phyloP scores from a whole-genome alignment of 2,888 invertebrate species.

The Ceratothoa steindachneri region DNA sequence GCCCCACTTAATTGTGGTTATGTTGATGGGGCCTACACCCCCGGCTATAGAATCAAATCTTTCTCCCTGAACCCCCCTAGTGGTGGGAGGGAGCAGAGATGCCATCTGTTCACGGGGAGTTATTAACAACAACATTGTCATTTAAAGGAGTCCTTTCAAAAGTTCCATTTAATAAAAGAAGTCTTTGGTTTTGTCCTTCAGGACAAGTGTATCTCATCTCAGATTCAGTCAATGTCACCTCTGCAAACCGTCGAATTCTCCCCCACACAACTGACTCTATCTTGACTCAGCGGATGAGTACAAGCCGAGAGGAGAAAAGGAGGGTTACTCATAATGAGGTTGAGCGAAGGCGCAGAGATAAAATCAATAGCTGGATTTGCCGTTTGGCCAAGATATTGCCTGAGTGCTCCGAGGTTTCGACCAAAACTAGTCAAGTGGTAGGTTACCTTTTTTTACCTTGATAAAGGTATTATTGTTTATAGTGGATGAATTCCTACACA shows the following conservation, averaged over 20 bases:
- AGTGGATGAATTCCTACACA: not conserved
- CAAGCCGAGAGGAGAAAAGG: conserved; percentile 54
- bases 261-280: not conserved
- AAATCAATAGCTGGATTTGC: conserved; percentile 95
- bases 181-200: not conserved
- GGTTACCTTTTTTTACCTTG: too few relatives aligned
- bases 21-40: too few relatives aligned
- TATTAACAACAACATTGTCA: not conserved
- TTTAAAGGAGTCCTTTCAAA: too few relatives aligned
- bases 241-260: conserved; percentile 9
- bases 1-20: too few relatives aligned
- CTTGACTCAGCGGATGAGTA: conserved; percentile 7
- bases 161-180: too few relatives aligned
- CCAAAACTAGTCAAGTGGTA: conserved; percentile 33
- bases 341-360: conserved; percentile 84
- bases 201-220: conserved; percentile 40
- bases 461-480: not conserved
- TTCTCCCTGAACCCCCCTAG: too few relatives aligned
- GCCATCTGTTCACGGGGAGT: too few relatives aligned
- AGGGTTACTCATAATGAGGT: conserved; percentile 94
- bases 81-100: too few relatives aligned
- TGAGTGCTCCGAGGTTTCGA: conserved; percentile 35
- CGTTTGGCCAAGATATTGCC: conserved; percentile 79
- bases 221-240: conserved; percentile 26
- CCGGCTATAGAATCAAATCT: too few relatives aligned